Evolutionary conservation across 2,888 invertebrate species (phyloP).

Genomic region (Mesorhabditis sp.): DNA sequence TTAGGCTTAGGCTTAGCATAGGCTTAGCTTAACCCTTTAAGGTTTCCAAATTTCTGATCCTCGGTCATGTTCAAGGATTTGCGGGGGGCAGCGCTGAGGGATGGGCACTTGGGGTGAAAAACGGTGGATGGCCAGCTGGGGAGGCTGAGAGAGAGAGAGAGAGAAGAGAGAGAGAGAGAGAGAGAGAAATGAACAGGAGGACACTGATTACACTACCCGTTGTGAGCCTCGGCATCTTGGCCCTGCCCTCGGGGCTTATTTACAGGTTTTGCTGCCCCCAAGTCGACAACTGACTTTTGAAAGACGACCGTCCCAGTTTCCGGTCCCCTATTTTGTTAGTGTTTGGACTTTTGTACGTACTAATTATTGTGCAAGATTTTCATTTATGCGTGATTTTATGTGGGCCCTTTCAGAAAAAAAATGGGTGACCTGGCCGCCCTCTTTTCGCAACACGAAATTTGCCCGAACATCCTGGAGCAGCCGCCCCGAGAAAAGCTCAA

Average conservation of each 20-base stretch:
- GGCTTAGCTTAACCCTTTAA: too few species aligned
- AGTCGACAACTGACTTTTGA: too few species aligned
- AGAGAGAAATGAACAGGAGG: too few species aligned
- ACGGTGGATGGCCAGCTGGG: slow-evolving; percentile 7
- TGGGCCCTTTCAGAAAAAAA: slow-evolving; percentile 8
- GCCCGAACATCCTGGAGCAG: slow-evolving; percentile 52
- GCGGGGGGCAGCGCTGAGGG: slow-evolving; percentile 15
- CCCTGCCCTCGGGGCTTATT: slow-evolving; percentile 11
- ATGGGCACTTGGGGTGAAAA: slow-evolving; percentile 12
- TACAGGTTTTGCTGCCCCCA: too few species aligned
- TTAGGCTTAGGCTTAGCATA: too few species aligned
- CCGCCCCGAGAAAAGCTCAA: slow-evolving; percentile 45
- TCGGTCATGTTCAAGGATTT: slow-evolving; percentile 21
- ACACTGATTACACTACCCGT: slow-evolving; percentile 7
- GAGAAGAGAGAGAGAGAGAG: neutral
- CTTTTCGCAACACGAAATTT: slow-evolving; percentile 52
- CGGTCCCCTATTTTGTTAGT: too few species aligned
- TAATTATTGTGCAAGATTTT: neutral
- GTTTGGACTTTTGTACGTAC: too few species aligned
- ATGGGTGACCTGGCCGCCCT: slow-evolving; percentile 48
- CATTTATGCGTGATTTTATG: neutral
- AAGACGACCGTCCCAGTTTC: too few species aligned
- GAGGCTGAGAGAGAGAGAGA: slow-evolving; percentile 17
- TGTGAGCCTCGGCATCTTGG: slow-evolving; percentile 16
- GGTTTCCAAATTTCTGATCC: slow-evolving; percentile 4